Evolutionary conservation across 2,113 vertebrate genomes (phyloP), one percentile per base, ranked within the genome.

Genomic region (Malurus cyaneus): DNA sequence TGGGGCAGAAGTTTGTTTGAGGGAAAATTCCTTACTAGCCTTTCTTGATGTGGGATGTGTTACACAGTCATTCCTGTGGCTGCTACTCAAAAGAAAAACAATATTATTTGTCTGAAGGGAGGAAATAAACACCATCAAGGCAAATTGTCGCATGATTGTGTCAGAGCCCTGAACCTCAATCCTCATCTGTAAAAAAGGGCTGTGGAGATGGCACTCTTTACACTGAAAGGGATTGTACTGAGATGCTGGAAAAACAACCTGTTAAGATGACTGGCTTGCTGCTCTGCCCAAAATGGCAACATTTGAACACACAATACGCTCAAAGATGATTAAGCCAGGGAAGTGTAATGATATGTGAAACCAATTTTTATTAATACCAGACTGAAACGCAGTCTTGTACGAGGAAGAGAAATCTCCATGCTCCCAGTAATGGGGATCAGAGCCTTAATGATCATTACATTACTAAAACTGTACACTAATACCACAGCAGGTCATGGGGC

Each of bases 381-480:
- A 49, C 81, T 95, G 72, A 93, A 94, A 88, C 2, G 0, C 57
- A 32, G 72, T 41, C 81, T 77, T 90, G 79, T 92, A 74, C 5
- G 3, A 93, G 88, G 57, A 41, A 95, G 94, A 89, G 86, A 93
- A 96, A 94, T 72, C 69, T 94, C 92, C 86, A 31, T 46, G 80
- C 93, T 95, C 88, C 79, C 26, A 7, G 42, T 96, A 96, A 96
- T 80, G 85, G 92, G 88, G 76, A 90, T 94, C 88, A 92, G 87
- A 87, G 69, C 26, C 89, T 93, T 97, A 97, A 95, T 94, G 95
- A 97, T 97, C 86, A 93, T 96, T 94, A 96, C 62, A 70, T 60
- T 60, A 78, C 89, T 93, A 81, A 93, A 96, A 96, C 46, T 85
- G 79, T 96, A 90, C 60, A 88, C 91, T 93, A 89, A 91, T 95